A percentile compares a stretch with the other conserved stretches of the same genome.
Evolutionary conservation across 2,113 vertebrate species (phyloP).

Genomic region (Neoarius graeffei): DNA sequence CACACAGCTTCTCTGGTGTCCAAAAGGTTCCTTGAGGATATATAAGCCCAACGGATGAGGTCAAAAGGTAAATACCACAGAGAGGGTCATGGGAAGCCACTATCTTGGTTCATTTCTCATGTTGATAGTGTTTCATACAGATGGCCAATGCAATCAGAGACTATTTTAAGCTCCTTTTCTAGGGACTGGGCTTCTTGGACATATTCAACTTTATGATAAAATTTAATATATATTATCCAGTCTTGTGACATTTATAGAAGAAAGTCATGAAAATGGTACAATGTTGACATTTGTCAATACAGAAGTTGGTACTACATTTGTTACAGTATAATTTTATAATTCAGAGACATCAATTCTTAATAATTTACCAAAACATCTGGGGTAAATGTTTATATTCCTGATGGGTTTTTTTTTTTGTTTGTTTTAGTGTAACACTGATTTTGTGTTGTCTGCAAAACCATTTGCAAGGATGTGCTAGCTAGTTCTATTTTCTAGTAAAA

Average conservation of each 20-base stretch:
- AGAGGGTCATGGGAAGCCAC: constrained; percentile 63
- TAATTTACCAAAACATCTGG: neutral
- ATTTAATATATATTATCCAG: neutral
- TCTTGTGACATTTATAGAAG: neutral
- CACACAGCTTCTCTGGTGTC: constrained; percentile 21
- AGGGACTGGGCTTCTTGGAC: neutral
- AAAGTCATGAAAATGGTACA: neutral
- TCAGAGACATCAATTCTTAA: neutral
- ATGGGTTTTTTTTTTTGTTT: neutral
- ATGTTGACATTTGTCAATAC: neutral
- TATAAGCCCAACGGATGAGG: constrained; percentile 40
- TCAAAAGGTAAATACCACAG: constrained; percentile 53
- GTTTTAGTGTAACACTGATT: neutral
- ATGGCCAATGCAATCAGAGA: constrained; percentile 41
- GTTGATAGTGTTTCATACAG: constrained; percentile 43
- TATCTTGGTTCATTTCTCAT: constrained; percentile 53
- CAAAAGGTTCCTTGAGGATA: constrained; percentile 39
- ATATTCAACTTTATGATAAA: neutral
- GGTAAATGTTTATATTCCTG: neutral
- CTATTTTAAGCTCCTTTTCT: constrained; percentile 56
- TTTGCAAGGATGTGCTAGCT: neutral
- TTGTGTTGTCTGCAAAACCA: neutral
- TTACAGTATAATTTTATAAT: neutral
- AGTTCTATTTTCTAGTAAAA: too few species aligned
- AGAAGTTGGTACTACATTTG: neutral